Evolutionary conservation across 2,888 invertebrate species (phyloP), one percentile per base, ranked within the genome.

Genomic region (Anticlea derivata): DNA sequence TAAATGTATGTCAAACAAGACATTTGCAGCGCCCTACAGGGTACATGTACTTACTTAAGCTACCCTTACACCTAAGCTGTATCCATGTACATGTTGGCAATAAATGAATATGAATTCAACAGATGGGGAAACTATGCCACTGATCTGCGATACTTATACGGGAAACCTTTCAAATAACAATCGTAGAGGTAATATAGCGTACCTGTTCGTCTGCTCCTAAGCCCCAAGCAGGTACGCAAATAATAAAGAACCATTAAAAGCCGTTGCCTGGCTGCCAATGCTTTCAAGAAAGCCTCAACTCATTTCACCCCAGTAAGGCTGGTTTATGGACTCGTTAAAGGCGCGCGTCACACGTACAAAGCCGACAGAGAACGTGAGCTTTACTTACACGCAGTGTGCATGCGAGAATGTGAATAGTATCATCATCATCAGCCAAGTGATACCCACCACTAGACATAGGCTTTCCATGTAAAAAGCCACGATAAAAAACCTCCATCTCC

Each of bases 281-380:
- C 34, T 46, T 45, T 35, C 38, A 45, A 26, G 50, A 35, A 51
- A 51, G 45, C 51, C 29, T 41, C 34, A 48, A 39, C 34, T 40
- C 40, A 34, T 45, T 50, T 44, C 44, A 27, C 29, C 17, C 20
- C 30, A 30, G 50, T 51, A 41, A 46, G 35, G 45, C 40, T 46
- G 35, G 10, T 51, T 51, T 46, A 51, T 39, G 46, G 37, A 26
- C 35, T 41, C 46, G 40, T 46, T 46, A 51, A 51, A 46, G 26
- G 35, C 33, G 8, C 33, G 38, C 22, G 43, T 30, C 43, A 40
- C 50, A 50, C 34, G 44, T 31, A 46, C 46, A 46, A 45, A 50
- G 33, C 44, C 45, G 27, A 27, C 26, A 27, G 23, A 35, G 35
- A 41, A 44, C 38, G 22, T n/a, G 10, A 43, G 24, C 31, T 43